These are phyloP conservation scores for Drosophila mojavensis DNA, from an alignment of 1,140 invertebrate genomes.

Conservation along the genomic window DNA sequence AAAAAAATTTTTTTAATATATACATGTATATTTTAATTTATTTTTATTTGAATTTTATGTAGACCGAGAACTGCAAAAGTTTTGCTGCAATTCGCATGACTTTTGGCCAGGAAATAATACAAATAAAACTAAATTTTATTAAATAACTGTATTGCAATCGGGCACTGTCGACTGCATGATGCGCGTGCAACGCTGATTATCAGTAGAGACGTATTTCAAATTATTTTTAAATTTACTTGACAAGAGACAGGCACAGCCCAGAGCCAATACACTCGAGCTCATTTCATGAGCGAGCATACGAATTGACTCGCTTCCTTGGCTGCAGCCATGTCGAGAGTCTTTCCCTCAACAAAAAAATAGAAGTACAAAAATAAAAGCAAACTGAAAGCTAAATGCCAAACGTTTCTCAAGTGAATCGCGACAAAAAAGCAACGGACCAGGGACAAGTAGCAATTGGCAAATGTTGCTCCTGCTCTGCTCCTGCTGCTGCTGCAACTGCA, in stretches of 20 bases:
- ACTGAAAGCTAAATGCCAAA: slow-evolving; percentile 67
- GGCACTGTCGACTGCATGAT: too few relatives aligned
- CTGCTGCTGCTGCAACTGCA: slow-evolving; percentile 36
- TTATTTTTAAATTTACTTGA: too few relatives aligned
- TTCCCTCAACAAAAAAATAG: background rate
- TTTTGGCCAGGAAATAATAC: slow-evolving; percentile 68
- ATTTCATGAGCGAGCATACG: background rate
- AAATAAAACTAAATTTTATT: slow-evolving; percentile 56
- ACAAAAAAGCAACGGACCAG: slow-evolving; percentile 41
- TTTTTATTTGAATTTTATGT: slow-evolving; percentile 65
- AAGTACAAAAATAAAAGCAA: slow-evolving; percentile 3
- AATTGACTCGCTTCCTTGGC: slow-evolving; percentile 7
- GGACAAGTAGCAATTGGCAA: slow-evolving; percentile 23
- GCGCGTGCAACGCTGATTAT: too few relatives aligned
- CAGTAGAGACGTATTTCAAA: too few relatives aligned
- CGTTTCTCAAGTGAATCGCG: slow-evolving; percentile 68
- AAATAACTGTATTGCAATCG: too few relatives aligned
- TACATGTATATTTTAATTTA: too few relatives aligned
- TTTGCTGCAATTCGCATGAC: slow-evolving; percentile 52
- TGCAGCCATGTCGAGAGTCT: too few relatives aligned
- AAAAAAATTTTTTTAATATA: too few relatives aligned
- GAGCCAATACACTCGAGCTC: too few relatives aligned
- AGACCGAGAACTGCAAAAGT: slow-evolving; percentile 60
- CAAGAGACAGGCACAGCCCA: too few relatives aligned
- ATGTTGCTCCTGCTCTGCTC: slow-evolving; percentile 31